Percentiles rank a stretch among this genome's conserved stretches.
These are phyloP conservation scores for Corythaixoides concolor DNA, from an alignment of 2,113 vertebrate genomes.

Conservation along the genomic window DNA sequence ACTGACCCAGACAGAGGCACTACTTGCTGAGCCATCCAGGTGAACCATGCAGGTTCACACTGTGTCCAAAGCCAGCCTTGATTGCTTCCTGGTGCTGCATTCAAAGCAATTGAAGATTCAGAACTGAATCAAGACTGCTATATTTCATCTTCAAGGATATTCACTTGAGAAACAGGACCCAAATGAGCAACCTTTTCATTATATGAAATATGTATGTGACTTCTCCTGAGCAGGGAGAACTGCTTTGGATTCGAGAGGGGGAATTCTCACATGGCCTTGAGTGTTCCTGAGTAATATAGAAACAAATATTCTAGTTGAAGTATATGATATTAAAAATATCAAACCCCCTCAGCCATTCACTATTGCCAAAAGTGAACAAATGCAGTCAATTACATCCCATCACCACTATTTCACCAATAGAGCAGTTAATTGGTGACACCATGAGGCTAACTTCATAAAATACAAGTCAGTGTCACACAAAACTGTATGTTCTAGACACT, in stretches of 20 bases:
- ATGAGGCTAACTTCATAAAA: neutral
- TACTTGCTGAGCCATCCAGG: neutral
- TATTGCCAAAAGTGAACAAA: neutral
- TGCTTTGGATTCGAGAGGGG: accelerated
- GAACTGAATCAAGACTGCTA: neutral
- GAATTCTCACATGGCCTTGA: neutral
- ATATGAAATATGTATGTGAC: neutral
- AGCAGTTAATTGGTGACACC: neutral
- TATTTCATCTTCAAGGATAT: neutral
- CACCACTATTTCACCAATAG: neutral
- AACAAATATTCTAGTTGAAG: neutral
- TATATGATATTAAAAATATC: neutral
- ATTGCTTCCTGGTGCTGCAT: neutral
- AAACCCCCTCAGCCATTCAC: neutral
- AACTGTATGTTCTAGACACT: neutral
- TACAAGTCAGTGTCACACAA: neutral
- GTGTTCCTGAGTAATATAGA: neutral
- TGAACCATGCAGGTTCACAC: neutral
- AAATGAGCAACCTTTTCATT: neutral
- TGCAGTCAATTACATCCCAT: neutral
- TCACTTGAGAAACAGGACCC: neutral
- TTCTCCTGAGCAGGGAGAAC: neutral
- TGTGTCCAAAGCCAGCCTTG: neutral
- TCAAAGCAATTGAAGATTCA: neutral
- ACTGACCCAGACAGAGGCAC: neutral